phyloP scores from a whole-genome alignment of 2,888 invertebrate genomes.

The Drosophila barbarae region DNA sequence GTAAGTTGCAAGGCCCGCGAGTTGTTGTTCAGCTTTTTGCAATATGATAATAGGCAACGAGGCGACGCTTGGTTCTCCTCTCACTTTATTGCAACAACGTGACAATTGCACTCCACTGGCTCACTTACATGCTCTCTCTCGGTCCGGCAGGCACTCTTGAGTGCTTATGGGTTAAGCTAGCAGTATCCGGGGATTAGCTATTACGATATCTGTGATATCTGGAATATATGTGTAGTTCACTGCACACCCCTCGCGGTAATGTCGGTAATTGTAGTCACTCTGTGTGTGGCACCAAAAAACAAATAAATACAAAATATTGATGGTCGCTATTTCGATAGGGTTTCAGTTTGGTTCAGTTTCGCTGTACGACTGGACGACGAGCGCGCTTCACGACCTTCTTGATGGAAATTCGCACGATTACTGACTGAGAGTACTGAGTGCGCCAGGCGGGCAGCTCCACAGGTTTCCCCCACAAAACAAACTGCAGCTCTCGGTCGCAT shows the following conservation, averaged over 20 bases:
- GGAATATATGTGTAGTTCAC: background rate
- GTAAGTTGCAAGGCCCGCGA: conserved; percentile 21
- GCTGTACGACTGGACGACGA: background rate
- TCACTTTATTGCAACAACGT: conserved; percentile 24
- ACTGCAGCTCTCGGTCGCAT: conserved; percentile 2
- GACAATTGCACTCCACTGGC: conserved; percentile 26
- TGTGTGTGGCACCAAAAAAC: conserved; percentile 4
- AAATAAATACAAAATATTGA: conserved; percentile 1
- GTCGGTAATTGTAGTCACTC: background rate
- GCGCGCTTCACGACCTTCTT: conserved; percentile 53
- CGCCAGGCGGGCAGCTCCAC: background rate
- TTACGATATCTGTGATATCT: background rate
- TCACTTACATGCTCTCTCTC: background rate
- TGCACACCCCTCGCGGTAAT: background rate
- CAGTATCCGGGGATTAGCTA: background rate
- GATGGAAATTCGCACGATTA: conserved; percentile 56
- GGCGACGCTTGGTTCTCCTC: background rate
- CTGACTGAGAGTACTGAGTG: conserved; percentile 38
- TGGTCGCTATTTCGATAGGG: background rate
- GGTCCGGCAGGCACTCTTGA: background rate
- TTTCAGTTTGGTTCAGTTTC: background rate
- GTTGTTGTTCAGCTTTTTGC: conserved; percentile 21
- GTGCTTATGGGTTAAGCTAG: background rate
- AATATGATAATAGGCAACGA: conserved; percentile 21
- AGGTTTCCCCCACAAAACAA: background rate